Evolutionary conservation across 2,888 invertebrate genomes (phyloP), one percentile per base, ranked within the genome.

Genomic region (Clepsis dumicolana): DNA sequence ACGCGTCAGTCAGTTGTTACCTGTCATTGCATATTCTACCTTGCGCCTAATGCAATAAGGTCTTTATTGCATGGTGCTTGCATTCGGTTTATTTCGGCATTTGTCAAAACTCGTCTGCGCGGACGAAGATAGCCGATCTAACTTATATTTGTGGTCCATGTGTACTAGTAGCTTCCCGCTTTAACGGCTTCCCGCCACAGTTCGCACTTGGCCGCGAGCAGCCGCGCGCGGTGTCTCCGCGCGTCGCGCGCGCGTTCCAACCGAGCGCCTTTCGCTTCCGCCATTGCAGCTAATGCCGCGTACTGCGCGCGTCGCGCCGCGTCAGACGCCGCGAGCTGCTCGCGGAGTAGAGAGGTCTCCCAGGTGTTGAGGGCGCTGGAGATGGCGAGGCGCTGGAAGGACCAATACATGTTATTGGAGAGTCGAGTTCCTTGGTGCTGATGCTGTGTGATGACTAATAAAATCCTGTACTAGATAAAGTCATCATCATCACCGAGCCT

Each of bases 321-420:
- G 0, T 91, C 88, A 52, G 82, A 69, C 0, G 86, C 89, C 0
- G 72, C 73, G 4, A 83, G 73, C 64, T 91, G 90, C 68, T 85
- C 84, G 0, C 88, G 83, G 0, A 86, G 73, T 0, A 88, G 61
- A 0, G 81, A 69, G 0, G 81, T 74, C 67, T 90, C 92, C 91
- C 91, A 91, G 0, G 79, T 74, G 66, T 74, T 87, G 0, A 93
- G 79, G 0, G 90, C 87, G 79, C 88, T 91, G 32, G 79, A 73
- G 72, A 91, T 88, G 1, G 91, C 90, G 18, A 84, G 75, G 0
- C 90, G 87, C 93, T 93, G 84, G 8, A 57, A 38, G 7, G 7
- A 4, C 48, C 10, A 48, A 21, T 8, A 21, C 0, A 41, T 2
- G n/a, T 16, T 10, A 3, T 10, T 35, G 10, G n/a, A n/a, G n/a